Conservation (phyloP, 2,888 invertebrate genomes). For the Himalopsyche tibetana region DNA sequence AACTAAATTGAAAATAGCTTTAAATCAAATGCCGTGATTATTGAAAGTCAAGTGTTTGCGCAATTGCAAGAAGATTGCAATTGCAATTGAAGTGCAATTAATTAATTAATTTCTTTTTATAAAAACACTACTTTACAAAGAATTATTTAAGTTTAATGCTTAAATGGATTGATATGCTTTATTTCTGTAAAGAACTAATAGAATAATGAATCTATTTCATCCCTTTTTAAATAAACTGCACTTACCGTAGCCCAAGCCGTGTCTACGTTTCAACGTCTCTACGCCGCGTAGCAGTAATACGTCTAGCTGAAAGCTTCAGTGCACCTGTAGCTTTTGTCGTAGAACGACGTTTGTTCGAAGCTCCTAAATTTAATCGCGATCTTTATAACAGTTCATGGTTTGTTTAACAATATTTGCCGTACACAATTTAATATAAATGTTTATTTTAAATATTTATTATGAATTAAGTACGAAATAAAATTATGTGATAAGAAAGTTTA, state of each 20-base stretch:
- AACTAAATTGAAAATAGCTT: no score
- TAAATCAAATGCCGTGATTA: no score
- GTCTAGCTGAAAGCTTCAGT: conserved; percentile 44
- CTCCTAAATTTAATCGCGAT: background rate
- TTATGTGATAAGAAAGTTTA: background rate
- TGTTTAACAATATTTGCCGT: background rate
- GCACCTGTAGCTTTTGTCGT: conserved; percentile 54
- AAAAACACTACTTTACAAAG: no score
- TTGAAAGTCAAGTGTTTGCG: no score
- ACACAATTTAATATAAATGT: background rate
- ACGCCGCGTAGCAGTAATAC: conserved; percentile 8
- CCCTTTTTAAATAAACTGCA: background rate
- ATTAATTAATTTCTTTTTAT: no score
- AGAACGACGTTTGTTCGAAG: conserved; percentile 38
- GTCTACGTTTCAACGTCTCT: background rate
- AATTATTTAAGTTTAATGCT: background rate
- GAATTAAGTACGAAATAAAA: background rate
- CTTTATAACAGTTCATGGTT: background rate
- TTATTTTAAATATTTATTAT: background rate
- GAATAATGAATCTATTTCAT: background rate
- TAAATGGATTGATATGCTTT: background rate
- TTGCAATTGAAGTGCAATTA: no score
- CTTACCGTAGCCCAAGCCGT: background rate
- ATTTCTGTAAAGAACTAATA: background rate
- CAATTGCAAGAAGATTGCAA: no score